These are phyloP conservation scores for Cephalotes varians DNA, from an alignment of 2,888 invertebrate genomes.

Conservation along the genomic window DNA sequence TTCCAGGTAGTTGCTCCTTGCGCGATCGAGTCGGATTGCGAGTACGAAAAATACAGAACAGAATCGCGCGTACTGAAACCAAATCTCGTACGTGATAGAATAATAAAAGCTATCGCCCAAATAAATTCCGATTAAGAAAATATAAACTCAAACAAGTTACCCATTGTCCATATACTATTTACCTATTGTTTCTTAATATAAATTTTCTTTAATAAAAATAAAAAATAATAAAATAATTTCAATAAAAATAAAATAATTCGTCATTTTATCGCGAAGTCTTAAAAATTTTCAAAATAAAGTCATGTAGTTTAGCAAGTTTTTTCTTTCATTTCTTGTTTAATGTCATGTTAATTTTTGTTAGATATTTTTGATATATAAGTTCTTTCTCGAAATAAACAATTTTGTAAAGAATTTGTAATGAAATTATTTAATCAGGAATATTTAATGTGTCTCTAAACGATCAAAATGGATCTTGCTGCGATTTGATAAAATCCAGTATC, in stretches of 20 bases:
- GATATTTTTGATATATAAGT: not conserved
- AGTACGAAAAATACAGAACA: slow-evolving; percentile 15
- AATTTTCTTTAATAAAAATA: not conserved
- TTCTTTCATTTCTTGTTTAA: not conserved
- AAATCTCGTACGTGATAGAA: not conserved
- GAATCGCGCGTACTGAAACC: not conserved
- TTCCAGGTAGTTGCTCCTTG: slow-evolving; percentile 32
- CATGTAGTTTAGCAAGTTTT: not conserved
- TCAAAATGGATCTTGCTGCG: not conserved
- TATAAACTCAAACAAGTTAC: not conserved
- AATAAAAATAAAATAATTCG: not conserved
- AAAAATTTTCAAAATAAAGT: not conserved
- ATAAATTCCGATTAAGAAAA: not conserved
- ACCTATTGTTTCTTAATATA: too few relatives aligned
- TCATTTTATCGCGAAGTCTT: not conserved
- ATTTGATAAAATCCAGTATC: not conserved
- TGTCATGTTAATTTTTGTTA: not conserved
- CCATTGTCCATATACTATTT: not conserved
- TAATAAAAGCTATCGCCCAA: not conserved
- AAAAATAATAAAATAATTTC: too few relatives aligned
- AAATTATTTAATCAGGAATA: not conserved
- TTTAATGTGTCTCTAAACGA: not conserved
- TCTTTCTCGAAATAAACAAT: not conserved
- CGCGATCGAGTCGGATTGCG: slow-evolving; percentile 17
- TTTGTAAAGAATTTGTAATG: too few relatives aligned